These are phyloP conservation scores for Parelbella ahira DNA, from an alignment of 2,888 invertebrate species.

Conservation along the genomic window DNA sequence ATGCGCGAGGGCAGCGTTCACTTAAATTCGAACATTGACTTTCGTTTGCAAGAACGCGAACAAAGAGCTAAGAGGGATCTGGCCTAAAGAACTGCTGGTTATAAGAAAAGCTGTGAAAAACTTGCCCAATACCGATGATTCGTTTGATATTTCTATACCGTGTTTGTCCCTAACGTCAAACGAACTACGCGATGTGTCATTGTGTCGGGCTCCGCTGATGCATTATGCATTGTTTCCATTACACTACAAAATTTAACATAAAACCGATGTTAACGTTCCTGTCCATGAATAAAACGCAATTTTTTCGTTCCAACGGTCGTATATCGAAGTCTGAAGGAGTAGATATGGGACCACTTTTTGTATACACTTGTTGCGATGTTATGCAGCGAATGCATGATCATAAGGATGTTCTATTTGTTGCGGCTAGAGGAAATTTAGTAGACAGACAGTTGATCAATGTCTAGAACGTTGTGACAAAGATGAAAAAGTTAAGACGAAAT, in stretches of 20 bases:
- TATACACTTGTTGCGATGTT: conserved; percentile 27
- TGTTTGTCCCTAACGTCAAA: conserved; percentile 62
- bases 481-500: conserved; percentile 15
- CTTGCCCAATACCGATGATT: conserved; percentile 41
- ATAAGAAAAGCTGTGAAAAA: conserved; percentile 61
- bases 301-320: conserved; percentile 57
- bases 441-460: conserved; percentile 21
- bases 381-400: conserved; percentile 19
- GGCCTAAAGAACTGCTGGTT: conserved; percentile 35
- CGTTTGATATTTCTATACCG: conserved; percentile 59
- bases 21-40: conserved; percentile 60
- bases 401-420: conserved; percentile 21
- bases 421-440: conserved; percentile 25
- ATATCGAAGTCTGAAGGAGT: conserved; percentile 39
- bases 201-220: conserved; percentile 64
- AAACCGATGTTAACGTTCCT: conserved; percentile 74
- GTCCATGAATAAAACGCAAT: conserved; percentile 69
- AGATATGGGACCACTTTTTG: conserved; percentile 50
- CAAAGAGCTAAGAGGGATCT: conserved; percentile 52
- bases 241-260: conserved; percentile 78
- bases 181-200: conserved; percentile 72
- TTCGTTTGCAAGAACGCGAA: conserved; percentile 52
- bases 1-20: conserved; percentile 69
- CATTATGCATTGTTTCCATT: conserved; percentile 79
- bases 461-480: conserved; percentile 11